phyloP scores from a whole-genome alignment of 2,797 vertebrate species.

The Notolepis coatsorum region DNA sequence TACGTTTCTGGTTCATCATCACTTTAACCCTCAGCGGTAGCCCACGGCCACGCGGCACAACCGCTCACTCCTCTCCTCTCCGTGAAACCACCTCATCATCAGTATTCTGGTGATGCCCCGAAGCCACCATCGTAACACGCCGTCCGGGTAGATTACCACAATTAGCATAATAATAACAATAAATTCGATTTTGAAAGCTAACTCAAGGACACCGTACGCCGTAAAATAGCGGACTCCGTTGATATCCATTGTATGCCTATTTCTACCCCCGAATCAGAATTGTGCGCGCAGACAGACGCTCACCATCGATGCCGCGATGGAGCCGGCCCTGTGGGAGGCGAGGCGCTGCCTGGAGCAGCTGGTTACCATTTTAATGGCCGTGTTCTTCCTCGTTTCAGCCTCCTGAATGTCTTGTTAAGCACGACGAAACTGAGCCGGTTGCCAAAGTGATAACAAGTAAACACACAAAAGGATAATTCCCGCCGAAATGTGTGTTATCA shows the following conservation, averaged over 20 bases:
- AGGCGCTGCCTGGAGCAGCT: conserved; percentile 54
- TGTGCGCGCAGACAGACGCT: conserved; percentile 42
- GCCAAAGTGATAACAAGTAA: conserved; percentile 34
- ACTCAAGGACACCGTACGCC: no score
- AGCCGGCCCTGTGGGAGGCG: conserved; percentile 39
- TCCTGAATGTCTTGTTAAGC: conserved; percentile 52
- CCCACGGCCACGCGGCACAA: no score
- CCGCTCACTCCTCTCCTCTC: not conserved
- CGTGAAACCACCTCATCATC: conserved; percentile 16
- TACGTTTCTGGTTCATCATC: no score
- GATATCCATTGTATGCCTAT: conserved; percentile 38
- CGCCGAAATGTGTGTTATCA: conserved; percentile 15
- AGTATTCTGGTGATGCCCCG: conserved; percentile 30
- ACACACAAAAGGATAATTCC: conserved; percentile 22
- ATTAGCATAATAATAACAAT: no score
- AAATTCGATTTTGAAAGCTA: no score
- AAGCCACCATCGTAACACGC: conserved; percentile 37
- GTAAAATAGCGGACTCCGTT: no score
- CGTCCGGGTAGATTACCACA: conserved; percentile 59
- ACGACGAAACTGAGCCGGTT: conserved; percentile 48
- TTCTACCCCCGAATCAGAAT: conserved; percentile 51
- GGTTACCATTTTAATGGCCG: conserved; percentile 59
- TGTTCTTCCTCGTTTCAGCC: conserved; percentile 46
- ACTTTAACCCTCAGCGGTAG: not conserved
- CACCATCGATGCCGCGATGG: conserved; percentile 53